Percentiles rank a stretch among this genome's conserved stretches.
These are phyloP conservation scores for Tetraodon nigroviridis DNA, from an alignment of 2,113 vertebrate genomes.

Conservation along the genomic window DNA sequence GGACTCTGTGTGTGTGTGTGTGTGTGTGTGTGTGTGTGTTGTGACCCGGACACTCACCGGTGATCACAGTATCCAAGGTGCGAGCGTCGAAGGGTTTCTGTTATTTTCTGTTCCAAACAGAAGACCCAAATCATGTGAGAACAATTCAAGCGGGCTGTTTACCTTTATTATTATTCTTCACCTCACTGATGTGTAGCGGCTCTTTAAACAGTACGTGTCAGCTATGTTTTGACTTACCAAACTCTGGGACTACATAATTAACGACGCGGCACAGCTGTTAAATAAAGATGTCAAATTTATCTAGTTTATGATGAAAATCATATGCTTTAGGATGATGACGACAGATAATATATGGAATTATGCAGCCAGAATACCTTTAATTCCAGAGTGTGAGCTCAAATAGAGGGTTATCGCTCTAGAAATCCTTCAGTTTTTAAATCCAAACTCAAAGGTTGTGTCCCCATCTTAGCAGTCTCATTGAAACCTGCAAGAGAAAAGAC, in stretches of 20 bases:
- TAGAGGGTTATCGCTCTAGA: too few species aligned
- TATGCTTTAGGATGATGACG: too few species aligned
- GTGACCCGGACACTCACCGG: slow-evolving; percentile 39
- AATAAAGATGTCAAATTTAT: too few species aligned
- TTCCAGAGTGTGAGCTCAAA: too few species aligned
- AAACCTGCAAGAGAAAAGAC: background rate
- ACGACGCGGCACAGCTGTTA: too few species aligned
- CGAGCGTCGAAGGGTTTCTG: slow-evolving; percentile 37
- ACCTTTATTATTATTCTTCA: background rate
- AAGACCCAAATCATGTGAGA: background rate
- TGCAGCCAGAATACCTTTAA: too few species aligned
- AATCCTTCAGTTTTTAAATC: too few species aligned
- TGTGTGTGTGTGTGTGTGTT: slow-evolving; percentile 18
- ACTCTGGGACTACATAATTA: too few species aligned
- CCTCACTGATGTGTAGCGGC: background rate
- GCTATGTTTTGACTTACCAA: slow-evolving; percentile 1
- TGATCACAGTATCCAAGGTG: slow-evolving; percentile 29
- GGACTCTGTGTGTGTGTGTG: slow-evolving; percentile 21
- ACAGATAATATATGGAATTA: too few species aligned
- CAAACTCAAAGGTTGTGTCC: too few species aligned
- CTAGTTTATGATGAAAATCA: too few species aligned
- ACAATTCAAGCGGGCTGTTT: background rate
- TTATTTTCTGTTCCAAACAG: slow-evolving; percentile 8
- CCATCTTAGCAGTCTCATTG: too few species aligned
- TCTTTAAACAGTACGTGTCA: background rate